Evolutionary conservation across 2,888 invertebrate species (phyloP), one percentile per base, ranked within the genome.

Genomic region (Netelia inedita): DNA sequence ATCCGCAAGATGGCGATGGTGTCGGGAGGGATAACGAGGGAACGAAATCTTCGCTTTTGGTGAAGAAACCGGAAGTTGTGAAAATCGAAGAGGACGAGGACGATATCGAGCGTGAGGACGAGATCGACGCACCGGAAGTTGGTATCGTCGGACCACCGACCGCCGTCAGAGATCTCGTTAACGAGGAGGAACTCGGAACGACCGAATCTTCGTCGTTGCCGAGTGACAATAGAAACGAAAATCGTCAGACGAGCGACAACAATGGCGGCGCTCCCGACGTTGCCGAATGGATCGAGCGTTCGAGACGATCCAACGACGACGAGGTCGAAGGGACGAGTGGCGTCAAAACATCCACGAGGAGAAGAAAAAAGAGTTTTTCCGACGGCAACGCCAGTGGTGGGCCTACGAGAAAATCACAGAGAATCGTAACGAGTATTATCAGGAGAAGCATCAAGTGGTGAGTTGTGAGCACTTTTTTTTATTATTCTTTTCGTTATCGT

Each of bases 371-470:
- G 21, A 88, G 87, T n/a, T 88, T 87, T 57, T 88, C 87, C 74
- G 88, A 83, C 35, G 82, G 69, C 1, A 85, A 83, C 1, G 72
- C 86, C 1, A 50, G 82, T 19, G 78, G 80, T 16, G 73, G 89
- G n/a, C 87, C 89, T 0, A 87, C 89, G 11, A 88, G 92, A 69
- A 93, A 93, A 63, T 92, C 93, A 5, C 93, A 93, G 79, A 91
- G 90, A 81, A 91, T 93, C 83, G 90, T 92, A 78, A 91, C 89
- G 83, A 93, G 90, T 87, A 94, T 93, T 86, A 93, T 94, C 79
- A 92, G 93, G 76, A 90, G 90, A 79, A 93, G 92, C 89, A 93
- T 92, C 84, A 92, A 93, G 88, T 93, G 93, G 93, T 93, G 87
- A 93, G 93, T 91, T 68, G 61, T 1, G 9, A 16, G 14, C 41